Conservation (phyloP, 2,888 invertebrate genomes). For the Machimus rusticus region DNA sequence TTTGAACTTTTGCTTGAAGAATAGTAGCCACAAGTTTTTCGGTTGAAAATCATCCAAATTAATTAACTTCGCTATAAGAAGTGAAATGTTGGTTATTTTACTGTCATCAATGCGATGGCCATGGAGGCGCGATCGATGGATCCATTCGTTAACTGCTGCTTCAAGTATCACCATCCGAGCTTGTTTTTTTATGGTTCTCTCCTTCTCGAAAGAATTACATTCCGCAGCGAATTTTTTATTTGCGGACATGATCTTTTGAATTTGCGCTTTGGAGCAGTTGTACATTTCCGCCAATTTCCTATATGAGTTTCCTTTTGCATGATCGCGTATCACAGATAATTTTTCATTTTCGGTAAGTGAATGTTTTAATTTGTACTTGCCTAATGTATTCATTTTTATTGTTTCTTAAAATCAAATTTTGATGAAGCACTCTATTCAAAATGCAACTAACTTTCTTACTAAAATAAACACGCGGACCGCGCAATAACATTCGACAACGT, state of each 20-base stretch:
- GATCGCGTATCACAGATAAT: background rate
- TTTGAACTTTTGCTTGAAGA: slow-evolving; percentile 12
- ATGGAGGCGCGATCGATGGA: background rate
- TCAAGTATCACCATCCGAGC: background rate
- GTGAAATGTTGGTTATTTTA: background rate
- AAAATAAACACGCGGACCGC: background rate
- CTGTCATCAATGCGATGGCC: background rate
- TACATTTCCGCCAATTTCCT: background rate
- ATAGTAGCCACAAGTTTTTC: slow-evolving; percentile 12
- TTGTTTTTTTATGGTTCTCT: background rate
- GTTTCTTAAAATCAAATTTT: background rate
- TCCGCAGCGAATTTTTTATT: background rate
- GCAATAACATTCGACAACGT: background rate
- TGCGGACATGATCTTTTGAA: slow-evolving; percentile 1
- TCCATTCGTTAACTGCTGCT: slow-evolving; percentile 3
- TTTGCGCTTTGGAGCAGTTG: background rate
- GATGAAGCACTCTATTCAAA: background rate
- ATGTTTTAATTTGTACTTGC: background rate
- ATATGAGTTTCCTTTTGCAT: background rate
- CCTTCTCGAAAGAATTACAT: background rate
- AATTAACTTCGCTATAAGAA: background rate
- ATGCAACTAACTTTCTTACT: background rate
- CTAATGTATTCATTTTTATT: background rate
- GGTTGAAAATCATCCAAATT: background rate
- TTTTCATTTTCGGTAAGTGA: background rate